Evolutionary conservation across 2,888 invertebrate species (phyloP).

Genomic region (Ophion ellenae): DNA sequence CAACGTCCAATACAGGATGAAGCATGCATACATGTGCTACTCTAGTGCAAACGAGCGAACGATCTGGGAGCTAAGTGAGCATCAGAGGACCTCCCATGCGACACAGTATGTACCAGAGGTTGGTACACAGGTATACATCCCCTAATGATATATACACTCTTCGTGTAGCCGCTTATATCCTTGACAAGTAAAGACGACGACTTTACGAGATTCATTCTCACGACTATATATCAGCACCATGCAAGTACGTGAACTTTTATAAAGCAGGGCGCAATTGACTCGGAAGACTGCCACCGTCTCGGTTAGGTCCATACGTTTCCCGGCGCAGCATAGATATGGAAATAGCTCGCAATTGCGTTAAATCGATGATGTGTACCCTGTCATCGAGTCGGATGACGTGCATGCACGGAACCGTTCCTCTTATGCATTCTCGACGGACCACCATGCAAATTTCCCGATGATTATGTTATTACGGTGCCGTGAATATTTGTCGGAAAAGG

Average conservation of each 20-base stretch:
- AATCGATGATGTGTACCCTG: conserved; percentile 61
- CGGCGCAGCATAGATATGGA: background rate
- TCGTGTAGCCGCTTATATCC: conserved; percentile 33
- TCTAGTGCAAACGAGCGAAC: conserved; percentile 54
- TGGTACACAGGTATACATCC: conserved; percentile 16
- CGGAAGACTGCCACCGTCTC: background rate
- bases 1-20: background rate
- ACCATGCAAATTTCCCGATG: conserved; percentile 15
- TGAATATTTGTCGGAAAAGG: background rate
- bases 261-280: conserved; percentile 22
- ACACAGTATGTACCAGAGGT: conserved; percentile 30
- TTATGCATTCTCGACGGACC: background rate
- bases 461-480: conserved; percentile 21
- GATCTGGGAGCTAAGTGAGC: conserved; percentile 48
- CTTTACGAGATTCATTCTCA: conserved; percentile 52
- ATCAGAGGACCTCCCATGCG: conserved; percentile 64
- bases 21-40: conserved; percentile 1
- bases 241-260: background rate
- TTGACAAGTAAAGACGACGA: conserved; percentile 36
- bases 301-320: conserved; percentile 4
- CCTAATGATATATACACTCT: conserved; percentile 41
- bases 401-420: conserved; percentile 34
- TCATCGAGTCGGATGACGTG: conserved; percentile 45
- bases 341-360: conserved; percentile 52
- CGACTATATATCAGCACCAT: conserved; percentile 15